Percentiles rank a stretch among this genome's conserved stretches.
phyloP scores from a whole-genome alignment of 2,113 vertebrate genomes.

The Mugil cephalus region DNA sequence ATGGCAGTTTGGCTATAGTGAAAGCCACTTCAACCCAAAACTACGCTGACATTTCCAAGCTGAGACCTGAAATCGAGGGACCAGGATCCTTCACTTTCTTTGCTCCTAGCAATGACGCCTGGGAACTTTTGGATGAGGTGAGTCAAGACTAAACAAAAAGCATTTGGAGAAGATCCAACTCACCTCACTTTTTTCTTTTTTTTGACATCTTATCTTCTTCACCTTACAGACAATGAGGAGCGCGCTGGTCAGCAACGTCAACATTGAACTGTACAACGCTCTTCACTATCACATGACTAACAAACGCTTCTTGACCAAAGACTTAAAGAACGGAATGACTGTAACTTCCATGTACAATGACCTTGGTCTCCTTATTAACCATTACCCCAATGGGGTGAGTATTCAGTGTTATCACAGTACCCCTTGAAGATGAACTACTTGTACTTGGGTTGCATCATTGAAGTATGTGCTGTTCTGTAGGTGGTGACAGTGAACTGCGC shows the following conservation, averaged over 20 bases:
- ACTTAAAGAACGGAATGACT: conserved; percentile 92
- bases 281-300: conserved; percentile 96
- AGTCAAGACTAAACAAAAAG: conserved; percentile 51
- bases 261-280: conserved; percentile 94
- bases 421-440: background rate
- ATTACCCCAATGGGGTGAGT: conserved; percentile 96
- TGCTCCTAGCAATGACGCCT: conserved; percentile 96
- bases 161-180: too few species aligned
- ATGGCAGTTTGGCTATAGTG: conserved; percentile 91
- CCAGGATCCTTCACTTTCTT: conserved; percentile 94
- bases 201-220: conserved; percentile 25
- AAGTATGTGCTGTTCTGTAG: conserved; percentile 75
- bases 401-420: background rate
- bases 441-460: background rate
- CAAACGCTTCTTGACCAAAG: conserved; percentile 94
- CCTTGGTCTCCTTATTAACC: conserved; percentile 91
- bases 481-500: conserved; percentile 98
- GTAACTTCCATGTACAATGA: conserved; percentile 93
- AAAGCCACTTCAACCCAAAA: conserved; percentile 89
- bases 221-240: conserved; percentile 82
- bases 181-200: too few species aligned
- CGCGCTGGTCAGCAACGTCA: conserved; percentile 94
- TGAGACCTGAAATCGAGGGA: conserved; percentile 94
- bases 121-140: conserved; percentile 91
- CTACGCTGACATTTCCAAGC: conserved; percentile 89